phyloP scores from a whole-genome alignment of 2,797 vertebrate species.

The Crossoptilon crossoptilon region DNA sequence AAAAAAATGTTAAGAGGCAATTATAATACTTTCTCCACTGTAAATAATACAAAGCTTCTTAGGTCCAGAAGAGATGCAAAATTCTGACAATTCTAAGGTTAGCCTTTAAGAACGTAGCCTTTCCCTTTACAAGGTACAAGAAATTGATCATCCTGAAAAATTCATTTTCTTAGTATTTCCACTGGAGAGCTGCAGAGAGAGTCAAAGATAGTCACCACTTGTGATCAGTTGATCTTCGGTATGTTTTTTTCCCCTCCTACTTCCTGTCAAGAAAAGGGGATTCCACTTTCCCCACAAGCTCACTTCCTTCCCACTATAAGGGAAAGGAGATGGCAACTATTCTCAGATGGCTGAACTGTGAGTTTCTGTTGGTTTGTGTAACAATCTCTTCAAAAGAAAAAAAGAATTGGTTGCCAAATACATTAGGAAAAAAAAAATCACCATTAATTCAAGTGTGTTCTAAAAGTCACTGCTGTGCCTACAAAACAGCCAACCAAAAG shows the following conservation, averaged over 20 bases:
- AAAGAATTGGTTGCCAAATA: not conserved
- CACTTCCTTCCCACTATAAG: not conserved
- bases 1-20: not conserved
- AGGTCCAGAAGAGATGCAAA: not conserved
- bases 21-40: not conserved
- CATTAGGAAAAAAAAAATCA: not conserved
- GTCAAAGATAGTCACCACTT: not conserved
- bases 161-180: not conserved
- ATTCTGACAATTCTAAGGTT: not conserved
- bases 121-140: not conserved
- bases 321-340: not conserved
- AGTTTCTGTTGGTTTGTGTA: not conserved
- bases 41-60: not conserved
- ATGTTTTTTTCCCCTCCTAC: not conserved
- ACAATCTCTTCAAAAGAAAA: not conserved
- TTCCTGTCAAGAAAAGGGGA: constrained; percentile 21
- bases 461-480: not conserved
- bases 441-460: not conserved
- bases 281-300: constrained; percentile 15
- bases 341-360: not conserved
- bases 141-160: not conserved
- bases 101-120: not conserved
- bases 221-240: not conserved
- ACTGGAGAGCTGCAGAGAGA: not conserved
- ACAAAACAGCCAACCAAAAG: not conserved